Evolutionary conservation across 2,888 invertebrate genomes (phyloP), one percentile per base, ranked within the genome.

Genomic region (Trypoxylon attenuatum): DNA sequence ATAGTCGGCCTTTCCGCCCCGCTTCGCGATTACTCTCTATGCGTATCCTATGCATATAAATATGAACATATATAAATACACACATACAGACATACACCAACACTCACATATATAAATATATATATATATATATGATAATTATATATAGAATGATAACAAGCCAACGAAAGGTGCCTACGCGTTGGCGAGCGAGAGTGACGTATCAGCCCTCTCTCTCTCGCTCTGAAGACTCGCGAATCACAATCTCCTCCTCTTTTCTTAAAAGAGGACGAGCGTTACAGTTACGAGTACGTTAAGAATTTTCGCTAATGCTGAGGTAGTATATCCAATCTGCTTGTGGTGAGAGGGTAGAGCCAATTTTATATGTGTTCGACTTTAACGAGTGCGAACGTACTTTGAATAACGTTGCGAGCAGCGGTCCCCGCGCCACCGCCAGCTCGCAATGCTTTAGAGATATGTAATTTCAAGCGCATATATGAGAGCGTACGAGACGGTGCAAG

Each of bases 271-370:
- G 58, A 77, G 75, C 70, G 58, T 71, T 69, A 71, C 69, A 72
- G 62, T 71, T 76, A 81, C 69, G 72, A 63, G 21, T 53, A 58
- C 43, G 33, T 66, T 74, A 75, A 74, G 74, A 27, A 72, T 74
- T 66, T 72, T 75, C 76, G 80, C 78, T 80, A 79, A 81, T 68
- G 78, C 82, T 79, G 77, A 73, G 67, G 71, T 80, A 79, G 71
- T 77, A 76, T 72, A 76, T 74, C 75, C 81, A 82, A 83, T 71
- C 75, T 81, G 85, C 84, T 85, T 84, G 69, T 81, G 85, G 84
- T 84, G 84, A 83, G 83, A 83, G 85, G 84, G 84, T 85, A 84
- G 81, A 84, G 81, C 77, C 81, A 82, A 83, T 81, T 79, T 74
- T 41, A 81, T 72, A 80, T 76, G 78, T 78, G 82, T 83, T 83